Conservation (phyloP, 2,113 vertebrate species). For the Cebidichthys violaceus region DNA sequence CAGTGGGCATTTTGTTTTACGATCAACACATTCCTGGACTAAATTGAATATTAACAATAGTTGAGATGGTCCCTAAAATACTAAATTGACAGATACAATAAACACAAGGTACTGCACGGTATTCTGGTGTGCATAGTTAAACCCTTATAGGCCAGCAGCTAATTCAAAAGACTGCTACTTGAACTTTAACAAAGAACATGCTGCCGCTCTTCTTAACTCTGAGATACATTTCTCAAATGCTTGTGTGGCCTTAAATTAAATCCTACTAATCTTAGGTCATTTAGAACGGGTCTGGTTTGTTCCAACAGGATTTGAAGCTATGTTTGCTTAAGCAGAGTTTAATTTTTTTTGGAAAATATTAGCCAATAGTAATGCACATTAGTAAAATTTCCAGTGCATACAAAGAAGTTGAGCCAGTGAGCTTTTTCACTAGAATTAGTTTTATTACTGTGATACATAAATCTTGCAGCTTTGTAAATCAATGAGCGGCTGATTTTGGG, state of each 20-base stretch:
- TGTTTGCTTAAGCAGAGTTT: background rate
- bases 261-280: background rate
- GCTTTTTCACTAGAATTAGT: slow-evolving; percentile 9
- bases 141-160: background rate
- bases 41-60: background rate
- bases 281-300: background rate
- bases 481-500: slow-evolving; percentile 12
- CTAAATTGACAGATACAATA: background rate
- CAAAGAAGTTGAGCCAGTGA: background rate
- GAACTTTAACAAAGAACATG: background rate
- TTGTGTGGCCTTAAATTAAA: background rate
- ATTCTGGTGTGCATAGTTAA: background rate
- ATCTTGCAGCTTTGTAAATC: slow-evolving; percentile 24
- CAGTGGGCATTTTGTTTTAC: background rate
- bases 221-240: background rate
- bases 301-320: background rate
- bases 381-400: background rate
- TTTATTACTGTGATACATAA: slow-evolving; percentile 5
- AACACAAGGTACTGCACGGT: background rate
- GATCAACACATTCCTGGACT: background rate
- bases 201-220: background rate
- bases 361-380: background rate
- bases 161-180: background rate
- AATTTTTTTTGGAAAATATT: no score
- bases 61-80: background rate